These are phyloP conservation scores for Dendrolimus kikuchii DNA, from an alignment of 1,140 invertebrate species.

Conservation along the genomic window DNA sequence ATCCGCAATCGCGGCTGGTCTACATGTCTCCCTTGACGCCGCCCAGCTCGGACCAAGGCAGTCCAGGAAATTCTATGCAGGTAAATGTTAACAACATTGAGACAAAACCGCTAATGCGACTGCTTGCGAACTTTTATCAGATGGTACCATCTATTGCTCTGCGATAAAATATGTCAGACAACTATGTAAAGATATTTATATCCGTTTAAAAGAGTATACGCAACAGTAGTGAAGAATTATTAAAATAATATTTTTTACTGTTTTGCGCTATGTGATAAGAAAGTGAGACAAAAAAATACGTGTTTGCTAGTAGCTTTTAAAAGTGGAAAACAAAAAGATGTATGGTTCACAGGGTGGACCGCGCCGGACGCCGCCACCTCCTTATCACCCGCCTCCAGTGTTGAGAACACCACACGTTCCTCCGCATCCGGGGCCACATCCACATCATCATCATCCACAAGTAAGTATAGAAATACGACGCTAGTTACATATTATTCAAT, in stretches of 20 bases:
- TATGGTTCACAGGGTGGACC: constrained; percentile 43
- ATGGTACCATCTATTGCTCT: constrained; percentile 76
- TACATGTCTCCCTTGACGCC: constrained; percentile 87
- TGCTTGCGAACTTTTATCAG: constrained; percentile 56
- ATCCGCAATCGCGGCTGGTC: constrained; percentile 73
- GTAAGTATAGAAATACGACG: constrained; percentile 13
- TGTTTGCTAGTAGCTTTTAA: no score
- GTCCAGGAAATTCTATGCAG: constrained; percentile 77
- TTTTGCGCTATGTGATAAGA: no score
- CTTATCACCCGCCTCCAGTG: constrained; percentile 53
- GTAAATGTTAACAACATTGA: constrained; percentile 26
- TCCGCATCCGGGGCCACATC: constrained; percentile 56
- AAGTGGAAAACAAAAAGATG: constrained; percentile 2
- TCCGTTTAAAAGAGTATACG: no score
- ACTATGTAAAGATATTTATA: no score
- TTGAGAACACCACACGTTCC: constrained; percentile 57
- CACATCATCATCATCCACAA: constrained; percentile 56
- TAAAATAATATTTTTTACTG: no score
- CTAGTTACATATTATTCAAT: neutral
- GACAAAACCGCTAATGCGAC: constrained; percentile 19
- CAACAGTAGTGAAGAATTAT: no score
- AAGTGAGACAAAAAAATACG: no score
- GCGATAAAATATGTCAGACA: constrained; percentile 21
- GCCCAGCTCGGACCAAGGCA: constrained; percentile 87
- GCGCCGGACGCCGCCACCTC: constrained; percentile 57